A percentile compares a stretch with the other conserved stretches of the same genome.
Evolutionary conservation across 2,113 vertebrate species (phyloP).

Genomic region (Hemiscyllium ocellatum): DNA sequence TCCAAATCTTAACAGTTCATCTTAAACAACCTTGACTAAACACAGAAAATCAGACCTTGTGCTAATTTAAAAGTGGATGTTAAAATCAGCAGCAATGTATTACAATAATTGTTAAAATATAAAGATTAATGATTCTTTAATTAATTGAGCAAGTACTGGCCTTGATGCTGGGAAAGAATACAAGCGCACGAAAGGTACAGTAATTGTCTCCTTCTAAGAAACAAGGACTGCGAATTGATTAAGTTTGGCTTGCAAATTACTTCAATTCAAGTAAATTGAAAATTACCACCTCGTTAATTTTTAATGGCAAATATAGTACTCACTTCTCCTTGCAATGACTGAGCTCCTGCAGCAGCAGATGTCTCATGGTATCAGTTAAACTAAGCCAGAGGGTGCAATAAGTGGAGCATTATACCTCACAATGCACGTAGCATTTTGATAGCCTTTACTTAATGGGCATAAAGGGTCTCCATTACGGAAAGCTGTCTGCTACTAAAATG

Average conservation of each 20-base stretch:
- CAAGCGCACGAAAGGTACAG: background rate
- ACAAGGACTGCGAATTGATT: background rate
- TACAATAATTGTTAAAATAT: background rate
- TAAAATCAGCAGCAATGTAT: background rate
- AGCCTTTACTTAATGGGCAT: background rate
- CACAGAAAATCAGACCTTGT: background rate
- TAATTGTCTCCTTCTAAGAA: background rate
- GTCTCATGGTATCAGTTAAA: background rate
- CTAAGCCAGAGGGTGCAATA: background rate
- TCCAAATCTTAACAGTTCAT: background rate
- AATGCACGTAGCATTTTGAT: background rate
- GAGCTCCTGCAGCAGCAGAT: background rate
- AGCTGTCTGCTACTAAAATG: background rate
- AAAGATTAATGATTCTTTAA: background rate
- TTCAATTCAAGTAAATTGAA: background rate
- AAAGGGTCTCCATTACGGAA: background rate
- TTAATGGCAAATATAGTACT: background rate
- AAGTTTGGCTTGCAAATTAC: conserved; percentile 6
- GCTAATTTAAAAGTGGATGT: background rate
- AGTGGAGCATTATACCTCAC: background rate
- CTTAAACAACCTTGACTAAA: background rate
- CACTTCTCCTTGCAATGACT: background rate
- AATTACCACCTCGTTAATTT: background rate
- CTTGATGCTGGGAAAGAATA: background rate
- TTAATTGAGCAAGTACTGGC: background rate